phyloP scores from a whole-genome alignment of 2,888 invertebrate genomes.

The Syrphus vitripennis region DNA sequence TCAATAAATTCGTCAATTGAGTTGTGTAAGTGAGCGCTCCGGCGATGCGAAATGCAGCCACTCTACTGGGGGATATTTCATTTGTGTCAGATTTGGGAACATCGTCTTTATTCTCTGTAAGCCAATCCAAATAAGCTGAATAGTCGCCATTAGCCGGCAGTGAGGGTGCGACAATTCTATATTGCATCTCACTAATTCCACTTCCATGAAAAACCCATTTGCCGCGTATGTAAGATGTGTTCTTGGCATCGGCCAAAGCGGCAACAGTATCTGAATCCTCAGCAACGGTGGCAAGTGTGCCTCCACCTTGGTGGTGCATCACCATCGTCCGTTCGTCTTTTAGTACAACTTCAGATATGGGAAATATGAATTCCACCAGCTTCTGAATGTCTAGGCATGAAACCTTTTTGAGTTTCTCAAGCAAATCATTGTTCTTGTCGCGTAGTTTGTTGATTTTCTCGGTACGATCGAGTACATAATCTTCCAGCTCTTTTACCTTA shows the following conservation, averaged over 20 bases:
- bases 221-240: constrained; percentile 90
- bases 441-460: constrained; percentile 82
- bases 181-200: constrained; percentile 86
- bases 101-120: constrained; percentile 83
- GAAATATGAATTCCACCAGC: constrained; percentile 87
- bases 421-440: constrained; percentile 82
- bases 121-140: constrained; percentile 89
- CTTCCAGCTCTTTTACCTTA: constrained; percentile 84
- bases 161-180: constrained; percentile 91
- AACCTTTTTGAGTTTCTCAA: constrained; percentile 83
- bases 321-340: constrained; percentile 75
- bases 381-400: constrained; percentile 84
- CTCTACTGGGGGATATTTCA: constrained; percentile 84
- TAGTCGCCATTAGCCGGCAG: constrained; percentile 93
- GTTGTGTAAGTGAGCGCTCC: constrained; percentile 93
- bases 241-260: constrained; percentile 87
- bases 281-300: constrained; percentile 31
- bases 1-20: constrained; percentile 91
- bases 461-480: constrained; percentile 82
- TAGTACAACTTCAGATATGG: constrained; percentile 82
- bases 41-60: constrained; percentile 88
- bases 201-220: constrained; percentile 86
- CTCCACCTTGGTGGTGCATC: constrained; percentile 61
- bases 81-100: constrained; percentile 80
- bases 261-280: constrained; percentile 81